A percentile compares a stretch with the other conserved stretches of the same genome.
Conservation (phyloP, 2,113 vertebrate genomes). For the Chionomys nivalis region DNA sequence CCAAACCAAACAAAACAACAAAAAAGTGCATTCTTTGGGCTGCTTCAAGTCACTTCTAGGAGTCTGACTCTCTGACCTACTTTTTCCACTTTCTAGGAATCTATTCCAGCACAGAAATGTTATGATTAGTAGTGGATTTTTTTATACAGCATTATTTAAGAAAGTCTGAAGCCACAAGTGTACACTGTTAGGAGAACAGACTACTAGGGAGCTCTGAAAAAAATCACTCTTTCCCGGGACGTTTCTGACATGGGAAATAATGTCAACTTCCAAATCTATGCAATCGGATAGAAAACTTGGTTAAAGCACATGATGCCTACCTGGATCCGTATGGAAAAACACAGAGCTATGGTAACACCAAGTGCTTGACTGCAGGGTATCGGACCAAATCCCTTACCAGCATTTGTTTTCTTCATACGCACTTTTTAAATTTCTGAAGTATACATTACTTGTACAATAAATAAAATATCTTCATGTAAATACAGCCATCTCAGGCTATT, state of each 20-base stretch:
- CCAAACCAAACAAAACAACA: neutral
- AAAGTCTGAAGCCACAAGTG: slow-evolving; percentile 14
- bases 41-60: slow-evolving; percentile 28
- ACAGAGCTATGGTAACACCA: neutral
- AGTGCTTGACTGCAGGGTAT: slow-evolving; percentile 9
- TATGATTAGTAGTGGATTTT: slow-evolving; percentile 25
- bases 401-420: slow-evolving; percentile 18
- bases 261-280: neutral
- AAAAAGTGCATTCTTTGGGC: neutral
- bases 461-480: neutral
- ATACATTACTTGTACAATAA: slow-evolving; percentile 20
- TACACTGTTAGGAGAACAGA: neutral
- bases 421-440: slow-evolving; percentile 41
- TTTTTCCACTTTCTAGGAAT: slow-evolving; percentile 50
- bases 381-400: neutral
- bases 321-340: neutral
- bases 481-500: neutral
- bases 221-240: slow-evolving; percentile 1
- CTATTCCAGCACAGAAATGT: neutral
- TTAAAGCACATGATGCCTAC: neutral
- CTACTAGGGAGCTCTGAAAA: slow-evolving; percentile 1
- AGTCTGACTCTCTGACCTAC: slow-evolving; percentile 2
- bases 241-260: slow-evolving; percentile 39
- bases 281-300: neutral
- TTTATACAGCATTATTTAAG: slow-evolving; percentile 40